Evolutionary conservation across 1,140 invertebrate species (phyloP).

Genomic region (Tetramorium alpestre): DNA sequence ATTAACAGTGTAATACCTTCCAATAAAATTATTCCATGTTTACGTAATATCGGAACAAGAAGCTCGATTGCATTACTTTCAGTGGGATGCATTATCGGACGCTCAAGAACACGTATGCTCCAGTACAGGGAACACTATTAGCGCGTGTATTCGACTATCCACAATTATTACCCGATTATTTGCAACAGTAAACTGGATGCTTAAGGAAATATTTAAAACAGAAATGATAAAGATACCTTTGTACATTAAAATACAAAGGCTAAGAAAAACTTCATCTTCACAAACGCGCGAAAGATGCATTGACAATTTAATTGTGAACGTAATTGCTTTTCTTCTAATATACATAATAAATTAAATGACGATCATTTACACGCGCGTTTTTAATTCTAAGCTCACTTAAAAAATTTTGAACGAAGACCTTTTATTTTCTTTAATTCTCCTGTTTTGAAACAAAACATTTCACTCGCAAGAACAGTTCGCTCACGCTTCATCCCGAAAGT

Average conservation of each 20-base stretch:
- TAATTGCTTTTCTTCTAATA: not conserved
- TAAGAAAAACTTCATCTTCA: not conserved
- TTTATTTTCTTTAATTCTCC: not conserved
- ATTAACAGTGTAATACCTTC: constrained; percentile 57
- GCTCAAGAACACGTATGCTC: not conserved
- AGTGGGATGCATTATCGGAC: constrained; percentile 66
- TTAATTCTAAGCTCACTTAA: not conserved
- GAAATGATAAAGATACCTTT: not conserved
- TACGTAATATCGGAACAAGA: constrained; percentile 71
- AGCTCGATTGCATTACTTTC: constrained; percentile 66
- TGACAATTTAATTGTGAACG: not conserved
- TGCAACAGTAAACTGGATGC: not conserved
- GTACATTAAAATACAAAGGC: not conserved
- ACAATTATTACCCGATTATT: constrained; percentile 13
- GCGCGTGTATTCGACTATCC: not conserved
- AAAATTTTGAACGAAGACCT: constrained; percentile 25
- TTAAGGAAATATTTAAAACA: not conserved
- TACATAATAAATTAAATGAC: not conserved
- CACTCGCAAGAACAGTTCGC: not conserved
- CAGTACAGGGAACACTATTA: not conserved
- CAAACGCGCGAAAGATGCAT: not conserved
- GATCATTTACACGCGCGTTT: not conserved
- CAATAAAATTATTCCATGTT: constrained; percentile 79
- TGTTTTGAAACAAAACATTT: constrained; percentile 31
- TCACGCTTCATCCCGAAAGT: not conserved